Evolutionary conservation across 2,113 vertebrate genomes (phyloP), one percentile per base, ranked within the genome.

Genomic region (Procavia capensis): DNA sequence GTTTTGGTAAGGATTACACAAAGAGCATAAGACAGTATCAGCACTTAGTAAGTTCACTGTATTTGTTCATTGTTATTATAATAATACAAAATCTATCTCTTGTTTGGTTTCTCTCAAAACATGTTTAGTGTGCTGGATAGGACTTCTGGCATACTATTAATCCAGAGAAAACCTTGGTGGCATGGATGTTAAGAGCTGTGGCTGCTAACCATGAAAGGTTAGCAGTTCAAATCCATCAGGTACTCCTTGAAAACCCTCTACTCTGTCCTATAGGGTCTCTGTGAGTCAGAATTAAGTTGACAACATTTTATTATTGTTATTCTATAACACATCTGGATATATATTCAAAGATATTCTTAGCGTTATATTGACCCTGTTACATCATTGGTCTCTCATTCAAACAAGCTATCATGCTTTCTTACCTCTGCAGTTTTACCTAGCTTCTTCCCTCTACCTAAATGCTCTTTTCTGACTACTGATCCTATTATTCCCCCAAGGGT

Each of bases 341-440:
- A 54, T 16, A 87, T 68, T 57, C 41, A 90, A 88, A 94, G 36
- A 88, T 80, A 64, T 45, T 59, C 75, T 63, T 95, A 68, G 54
- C 39, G 14, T 91, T 85, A 16, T 93, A 68, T 88, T 84, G 75
- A 68, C 17, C 27, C 27, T 93, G n/a, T 50, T 93, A 43, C 1
- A 82, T 78, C 17, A 79, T 25, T 86, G 70, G 54, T 78, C 17
- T 20, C 19, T 94, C 31, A 61, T 61, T 92, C 34, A 85, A 14
- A 95, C 5, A 79, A 88, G 25, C 6, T 88, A 59, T 20, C 24
- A 41, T 84, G 9, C 66, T 96, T 93, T 90, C 64, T 9, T 74
- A 74, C 14, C 43, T 85, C n/a, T 83, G 63, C 36, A 57, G 2
- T 47, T 91, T 74, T 81, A 92, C 39, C 78, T n/a, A 59, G 41